Base-by-base conservation (phyloP, 2,113 vertebrate species). In the Felis chaus region DNA sequence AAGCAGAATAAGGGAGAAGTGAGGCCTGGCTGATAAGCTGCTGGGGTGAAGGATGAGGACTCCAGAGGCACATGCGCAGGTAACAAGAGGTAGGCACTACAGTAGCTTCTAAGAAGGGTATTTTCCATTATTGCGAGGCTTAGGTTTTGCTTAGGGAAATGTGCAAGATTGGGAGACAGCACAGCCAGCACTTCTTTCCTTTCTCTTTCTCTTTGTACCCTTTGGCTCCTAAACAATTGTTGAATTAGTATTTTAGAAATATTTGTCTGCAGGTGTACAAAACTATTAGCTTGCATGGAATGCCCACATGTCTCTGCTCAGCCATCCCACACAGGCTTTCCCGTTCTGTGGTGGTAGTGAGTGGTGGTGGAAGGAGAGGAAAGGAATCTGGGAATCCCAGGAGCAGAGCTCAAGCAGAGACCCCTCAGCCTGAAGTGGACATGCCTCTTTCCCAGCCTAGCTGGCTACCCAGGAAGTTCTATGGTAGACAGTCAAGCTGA, bases 231-330 rank as follows among this genome's bases (percentile, higher is more conserved):
- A 66, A 92, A 76, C 50, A 78, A 76, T 31, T 63, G 12, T 71
- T 92, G 69, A 89, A 71, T 92, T 63, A 55, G n/a, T 63, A 89
- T 45, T 92, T 91, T 92, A 36, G 83, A 95, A 88, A 57, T 50
- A 68, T 31, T 48, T 92, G 33, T 78, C 76, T 83, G 66, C 57
- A 74, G 27, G 48, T 57, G 36, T 92, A 33, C 55, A 31, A 29
- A 57, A 15, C 16, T 88, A 25, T 50, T 25, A 78, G 93, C 92
- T 91, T 71, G 10, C 21, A 2, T 39, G 66, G n/a, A 57, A 65
- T 83, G 25, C 21, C 19, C 69, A 27, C 6, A 39, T 3, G 33
- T 82, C 66, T 53, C 82, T 61, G 48, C 39, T 50, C 5, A 82
- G 92, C 27, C 48, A 53, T 92, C 68, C 21, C 21, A 39, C 23